Base-by-base conservation (phyloP, 2,888 invertebrate genomes). In the Penaeus monodon region DNA sequence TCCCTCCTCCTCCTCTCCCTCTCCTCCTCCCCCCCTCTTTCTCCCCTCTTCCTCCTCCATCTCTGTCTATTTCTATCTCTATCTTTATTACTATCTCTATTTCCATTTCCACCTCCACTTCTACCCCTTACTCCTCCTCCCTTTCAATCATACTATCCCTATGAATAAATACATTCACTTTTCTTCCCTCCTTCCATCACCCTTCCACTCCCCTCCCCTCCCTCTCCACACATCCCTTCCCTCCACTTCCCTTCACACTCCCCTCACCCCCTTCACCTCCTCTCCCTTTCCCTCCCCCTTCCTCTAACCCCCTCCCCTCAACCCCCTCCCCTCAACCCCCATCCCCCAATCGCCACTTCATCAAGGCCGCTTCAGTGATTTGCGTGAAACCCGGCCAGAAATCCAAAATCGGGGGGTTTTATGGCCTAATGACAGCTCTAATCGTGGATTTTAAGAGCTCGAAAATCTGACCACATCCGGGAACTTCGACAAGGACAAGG, bases 401-500 rank as follows among this genome's bases (percentile, higher is more conserved):
- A 22, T 49, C 38, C 76, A 2, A 44, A 77, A 49, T 77, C 38
- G 24, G 14, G n/a, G 49, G 49, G 12, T 10, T 10, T 49, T 49
- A 49, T 49, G 14, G 49, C 12, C 2, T 57, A 49, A 24, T 22
- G 76, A n/a, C 29, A 27, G 38, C 49, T 49, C 57, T 77, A 77
- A 77, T 77, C 76, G 57, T 49, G 76, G 49, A 49, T 77, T 49
- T 77, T 49, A 27, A 77, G 57, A 49, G 49, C 76, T 29, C 27
- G 76, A 77, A 77, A 77, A 77, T 77, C 76, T 77, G 76, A n/a
- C 44, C 76, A 77, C 44, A 77, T 20, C 49, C 49, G 76, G 27
- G 57, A 57, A 77, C 76, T 57, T 77, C 57, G 76, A 77, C 76
- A 77, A 77, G 24, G 49, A 77, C 76, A 77, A 77, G 76, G 76